Evolutionary conservation across 2,113 vertebrate species (phyloP), one percentile per base, ranked within the genome.

Genomic region (Xyliphius kryptos): DNA sequence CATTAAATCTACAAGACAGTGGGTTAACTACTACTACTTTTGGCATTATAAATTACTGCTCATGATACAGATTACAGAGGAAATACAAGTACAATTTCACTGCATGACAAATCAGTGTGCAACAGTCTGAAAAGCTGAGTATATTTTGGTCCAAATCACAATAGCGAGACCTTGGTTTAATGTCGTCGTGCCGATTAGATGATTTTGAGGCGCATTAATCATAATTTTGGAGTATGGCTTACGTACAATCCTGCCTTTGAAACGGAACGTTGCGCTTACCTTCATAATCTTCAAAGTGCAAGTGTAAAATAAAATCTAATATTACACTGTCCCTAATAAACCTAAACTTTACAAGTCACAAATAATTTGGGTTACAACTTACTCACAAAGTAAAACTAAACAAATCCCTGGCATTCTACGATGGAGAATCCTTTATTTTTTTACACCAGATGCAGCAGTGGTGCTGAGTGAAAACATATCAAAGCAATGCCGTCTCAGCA

Each of bases 331-430:
- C 54, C 50, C 46, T 20, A 49, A 60, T 32, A 54, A 61, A 62
- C 20, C n/a, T n/a, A n/a, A n/a, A n/a, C 59, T 52, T 69, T 63
- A 43, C 56, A 63, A 26, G 19, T 60, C 36, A 67, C 59, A 61
- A 46, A 52, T 8, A 16, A n/a, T 15, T 53, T 44, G 10, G 20
- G 19, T 61, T 68, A 71, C 60, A 60, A 67, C n/a, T n/a, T 69
- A 74, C 65, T 46, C 49, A 60, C 59, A 60, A 72, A 68, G 57
- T 71, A 74, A 67, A 68, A 62, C 37, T n/a, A n/a, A 21, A 73
- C 46, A 74, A 20, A 43, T 56, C 43, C 44, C 62, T 50, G 37
- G 54, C 40, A 59, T 51, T 48, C 26, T 56, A 2, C 17, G 44
- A 51, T 60, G n/a, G 32, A 65, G 26, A 55, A 58, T 38, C 38